A percentile compares a stretch with the other conserved stretches of the same genome.
Evolutionary conservation across 2,888 invertebrate species (phyloP).

Genomic region (Limnephilus lunatus): DNA sequence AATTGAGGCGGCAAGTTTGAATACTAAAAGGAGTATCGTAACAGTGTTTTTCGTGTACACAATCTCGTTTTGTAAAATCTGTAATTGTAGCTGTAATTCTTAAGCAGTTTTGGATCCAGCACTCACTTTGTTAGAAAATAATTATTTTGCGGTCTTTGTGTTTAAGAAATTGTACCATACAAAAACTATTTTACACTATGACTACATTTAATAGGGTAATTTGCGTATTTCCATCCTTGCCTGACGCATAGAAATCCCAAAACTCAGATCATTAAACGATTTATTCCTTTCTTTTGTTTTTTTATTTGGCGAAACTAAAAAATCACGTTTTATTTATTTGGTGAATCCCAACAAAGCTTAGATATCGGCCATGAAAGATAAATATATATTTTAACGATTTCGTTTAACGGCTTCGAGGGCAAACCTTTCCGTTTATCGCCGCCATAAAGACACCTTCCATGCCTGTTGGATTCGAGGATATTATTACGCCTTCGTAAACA

Average conservation of each 20-base stretch:
- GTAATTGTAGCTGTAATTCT: too few species aligned
- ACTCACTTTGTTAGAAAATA: too few species aligned
- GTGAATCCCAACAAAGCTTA: slow-evolving; percentile 16
- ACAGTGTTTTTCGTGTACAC: too few species aligned
- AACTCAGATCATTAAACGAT: background rate
- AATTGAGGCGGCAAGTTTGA: too few species aligned
- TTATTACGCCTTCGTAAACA: slow-evolving; percentile 30
- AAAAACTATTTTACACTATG: background rate
- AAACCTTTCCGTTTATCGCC: slow-evolving; percentile 28
- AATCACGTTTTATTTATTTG: slow-evolving; percentile 25
- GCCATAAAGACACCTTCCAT: slow-evolving; percentile 31
- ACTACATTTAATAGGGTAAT: background rate
- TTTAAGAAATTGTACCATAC: background rate
- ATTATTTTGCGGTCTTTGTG: background rate
- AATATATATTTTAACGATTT: slow-evolving; percentile 43
- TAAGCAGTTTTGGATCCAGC: too few species aligned
- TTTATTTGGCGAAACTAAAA: background rate
- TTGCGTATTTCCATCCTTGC: background rate
- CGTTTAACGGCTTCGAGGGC: slow-evolving; percentile 10
- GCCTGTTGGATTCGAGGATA: background rate
- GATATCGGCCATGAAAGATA: slow-evolving; percentile 15
- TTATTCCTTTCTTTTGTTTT: background rate
- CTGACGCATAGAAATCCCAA: background rate
- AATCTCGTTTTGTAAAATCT: too few species aligned
- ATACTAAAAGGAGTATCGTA: too few species aligned